Percentiles rank a stretch among this genome's conserved stretches.
phyloP scores from a whole-genome alignment of 2,113 vertebrate genomes.

The Sterna hirundo region DNA sequence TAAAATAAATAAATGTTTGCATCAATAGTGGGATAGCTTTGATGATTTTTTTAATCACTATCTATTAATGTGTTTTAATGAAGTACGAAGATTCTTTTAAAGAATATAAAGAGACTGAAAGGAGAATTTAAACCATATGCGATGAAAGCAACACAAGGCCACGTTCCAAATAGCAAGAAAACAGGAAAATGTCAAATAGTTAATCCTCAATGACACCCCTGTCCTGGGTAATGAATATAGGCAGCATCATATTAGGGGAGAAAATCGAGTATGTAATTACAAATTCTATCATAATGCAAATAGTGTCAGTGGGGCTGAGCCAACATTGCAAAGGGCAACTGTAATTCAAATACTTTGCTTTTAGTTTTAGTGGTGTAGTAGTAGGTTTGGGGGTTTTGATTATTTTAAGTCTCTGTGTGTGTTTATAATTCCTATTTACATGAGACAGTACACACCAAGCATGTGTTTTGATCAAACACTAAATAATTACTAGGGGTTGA shows the following conservation, averaged over 20 bases:
- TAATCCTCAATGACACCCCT: background rate
- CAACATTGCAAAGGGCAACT: background rate
- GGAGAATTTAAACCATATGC: background rate
- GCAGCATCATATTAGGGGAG: background rate
- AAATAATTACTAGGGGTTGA: background rate
- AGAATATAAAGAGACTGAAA: background rate
- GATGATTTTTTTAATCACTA: background rate
- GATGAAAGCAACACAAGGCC: background rate
- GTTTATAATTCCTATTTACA: background rate
- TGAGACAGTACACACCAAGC: background rate
- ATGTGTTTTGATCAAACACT: background rate
- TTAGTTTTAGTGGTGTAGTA: background rate
- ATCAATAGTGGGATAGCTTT: background rate
- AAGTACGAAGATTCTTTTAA: background rate
- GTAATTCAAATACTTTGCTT: background rate
- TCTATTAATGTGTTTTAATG: background rate
- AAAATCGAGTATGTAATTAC: background rate
- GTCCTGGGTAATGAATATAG: background rate
- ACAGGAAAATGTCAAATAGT: background rate
- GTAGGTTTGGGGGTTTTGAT: background rate
- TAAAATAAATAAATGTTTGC: background rate
- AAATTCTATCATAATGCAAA: background rate
- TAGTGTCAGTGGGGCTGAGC: background rate
- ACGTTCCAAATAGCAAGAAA: background rate
- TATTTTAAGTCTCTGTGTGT: background rate